These are phyloP conservation scores for Eustalomyia histrio DNA, from an alignment of 2,888 invertebrate species.

Conservation along the genomic window DNA sequence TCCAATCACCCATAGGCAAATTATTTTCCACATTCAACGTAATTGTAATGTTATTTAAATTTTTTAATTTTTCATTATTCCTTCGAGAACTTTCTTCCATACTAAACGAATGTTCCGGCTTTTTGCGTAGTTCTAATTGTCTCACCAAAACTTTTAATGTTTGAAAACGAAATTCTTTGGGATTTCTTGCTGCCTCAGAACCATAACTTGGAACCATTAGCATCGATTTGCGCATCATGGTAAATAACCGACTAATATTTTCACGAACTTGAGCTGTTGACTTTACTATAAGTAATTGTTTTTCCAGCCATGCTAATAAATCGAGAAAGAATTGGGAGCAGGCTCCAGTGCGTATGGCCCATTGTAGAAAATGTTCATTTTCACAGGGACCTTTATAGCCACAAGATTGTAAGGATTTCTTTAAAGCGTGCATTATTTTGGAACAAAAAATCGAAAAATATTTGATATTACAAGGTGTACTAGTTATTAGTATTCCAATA, in stretches of 20 bases:
- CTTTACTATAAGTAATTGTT: conserved; percentile 15
- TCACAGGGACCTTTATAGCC: conserved; percentile 59
- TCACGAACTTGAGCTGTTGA: conserved; percentile 38
- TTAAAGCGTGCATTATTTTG: conserved; percentile 41
- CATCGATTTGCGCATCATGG: conserved; percentile 36
- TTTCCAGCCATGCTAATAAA: conserved; percentile 59
- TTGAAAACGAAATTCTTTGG: conserved; percentile 59
- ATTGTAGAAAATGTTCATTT: conserved; percentile 44
- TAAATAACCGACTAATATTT: conserved; percentile 45
- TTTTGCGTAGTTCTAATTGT: conserved; percentile 40
- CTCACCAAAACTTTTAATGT: conserved; percentile 42
- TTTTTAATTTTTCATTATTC: neutral
- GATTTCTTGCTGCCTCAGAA: conserved; percentile 39
- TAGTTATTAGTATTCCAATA: no score
- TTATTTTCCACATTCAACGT: conserved; percentile 34
- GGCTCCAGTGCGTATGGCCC: conserved; percentile 63
- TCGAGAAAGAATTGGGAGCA: conserved; percentile 65
- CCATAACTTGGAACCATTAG: conserved; percentile 54
- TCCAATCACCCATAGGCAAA: conserved; percentile 21
- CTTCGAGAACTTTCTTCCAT: neutral
- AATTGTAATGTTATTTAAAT: neutral
- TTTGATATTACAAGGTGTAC: neutral
- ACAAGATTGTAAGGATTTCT: conserved; percentile 31
- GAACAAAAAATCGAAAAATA: neutral
- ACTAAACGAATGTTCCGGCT: conserved; percentile 5